Evolutionary conservation across 2,113 vertebrate species (phyloP).

Genomic region (Leptocoma aspasia): DNA sequence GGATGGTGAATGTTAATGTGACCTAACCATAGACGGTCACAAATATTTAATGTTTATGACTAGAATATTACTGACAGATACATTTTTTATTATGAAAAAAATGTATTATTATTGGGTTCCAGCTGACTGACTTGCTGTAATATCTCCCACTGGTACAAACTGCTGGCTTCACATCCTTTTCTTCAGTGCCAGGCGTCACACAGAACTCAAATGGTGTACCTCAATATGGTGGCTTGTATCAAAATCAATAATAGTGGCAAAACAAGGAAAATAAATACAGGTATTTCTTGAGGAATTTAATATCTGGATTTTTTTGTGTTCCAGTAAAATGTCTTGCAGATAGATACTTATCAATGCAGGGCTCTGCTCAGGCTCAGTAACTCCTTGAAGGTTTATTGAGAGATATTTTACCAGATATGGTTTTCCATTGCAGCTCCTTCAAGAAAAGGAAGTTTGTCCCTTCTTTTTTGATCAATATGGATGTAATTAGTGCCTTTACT

Average conservation of each 20-base stretch:
- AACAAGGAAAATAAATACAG: neutral
- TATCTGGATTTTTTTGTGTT: neutral
- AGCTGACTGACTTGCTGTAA: neutral
- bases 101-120: neutral
- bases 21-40: neutral
- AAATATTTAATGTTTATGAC: neutral
- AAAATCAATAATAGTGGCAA: neutral
- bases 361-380: neutral
- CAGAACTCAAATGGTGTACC: neutral
- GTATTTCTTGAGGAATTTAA: neutral
- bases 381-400: neutral
- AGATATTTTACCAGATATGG: neutral
- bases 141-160: neutral
- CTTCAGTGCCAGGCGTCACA: neutral
- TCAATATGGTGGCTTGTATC: neutral
- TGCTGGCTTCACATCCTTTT: neutral
- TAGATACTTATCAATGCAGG: neutral
- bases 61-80: neutral
- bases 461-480: neutral
- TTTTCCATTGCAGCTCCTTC: neutral
- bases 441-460: neutral
- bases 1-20: neutral
- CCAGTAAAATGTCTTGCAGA: neutral
- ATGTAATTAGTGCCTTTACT: neutral
- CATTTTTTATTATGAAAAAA: neutral